These are phyloP conservation scores for Crotophaga sulcirostris DNA, from an alignment of 2,113 vertebrate genomes.

Conservation along the genomic window DNA sequence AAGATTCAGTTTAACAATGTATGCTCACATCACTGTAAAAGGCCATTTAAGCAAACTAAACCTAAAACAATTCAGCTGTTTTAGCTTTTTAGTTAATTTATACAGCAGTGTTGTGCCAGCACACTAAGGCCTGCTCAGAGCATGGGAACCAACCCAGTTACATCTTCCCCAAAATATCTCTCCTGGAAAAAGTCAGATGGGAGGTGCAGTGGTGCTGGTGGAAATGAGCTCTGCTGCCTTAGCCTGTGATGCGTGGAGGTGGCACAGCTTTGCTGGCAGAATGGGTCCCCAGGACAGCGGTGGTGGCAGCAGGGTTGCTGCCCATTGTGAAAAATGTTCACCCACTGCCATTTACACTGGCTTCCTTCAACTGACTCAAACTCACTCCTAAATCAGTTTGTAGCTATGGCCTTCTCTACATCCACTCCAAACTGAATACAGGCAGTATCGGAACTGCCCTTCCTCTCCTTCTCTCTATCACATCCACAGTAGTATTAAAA, in stretches of 20 bases:
- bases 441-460: background rate
- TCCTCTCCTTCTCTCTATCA: background rate
- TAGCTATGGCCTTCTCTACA: background rate
- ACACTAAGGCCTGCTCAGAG: background rate
- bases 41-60: background rate
- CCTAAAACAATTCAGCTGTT: background rate
- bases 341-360: background rate
- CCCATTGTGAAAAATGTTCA: fast-evolving
- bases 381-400: background rate
- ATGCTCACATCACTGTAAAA: background rate
- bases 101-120: background rate
- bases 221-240: background rate
- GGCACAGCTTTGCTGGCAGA: fast-evolving
- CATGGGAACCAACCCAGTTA: background rate
- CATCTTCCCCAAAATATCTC: background rate
- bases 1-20: background rate
- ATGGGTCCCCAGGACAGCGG: background rate
- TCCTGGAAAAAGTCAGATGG: background rate
- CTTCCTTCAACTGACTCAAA: background rate
- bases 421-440: background rate
- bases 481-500: background rate
- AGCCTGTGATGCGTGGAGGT: background rate
- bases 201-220: background rate
- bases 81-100: background rate
- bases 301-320: background rate